phyloP scores from a whole-genome alignment of 2,113 vertebrate species.

The Hucho hucho region DNA sequence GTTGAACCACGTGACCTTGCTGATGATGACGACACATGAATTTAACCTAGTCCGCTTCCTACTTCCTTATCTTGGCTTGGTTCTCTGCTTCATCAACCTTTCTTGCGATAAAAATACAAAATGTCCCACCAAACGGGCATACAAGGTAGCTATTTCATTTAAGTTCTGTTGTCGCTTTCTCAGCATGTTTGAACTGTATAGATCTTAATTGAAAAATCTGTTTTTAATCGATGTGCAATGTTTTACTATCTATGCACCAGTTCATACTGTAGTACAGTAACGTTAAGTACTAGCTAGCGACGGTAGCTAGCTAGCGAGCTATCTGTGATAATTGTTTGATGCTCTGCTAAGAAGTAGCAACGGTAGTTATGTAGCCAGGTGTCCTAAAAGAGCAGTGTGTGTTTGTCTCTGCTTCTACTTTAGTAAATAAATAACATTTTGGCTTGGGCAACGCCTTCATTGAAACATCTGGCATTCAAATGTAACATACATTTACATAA shows the following conservation, averaged over 20 bases:
- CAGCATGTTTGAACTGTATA: background rate
- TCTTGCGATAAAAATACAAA: conserved; percentile 16
- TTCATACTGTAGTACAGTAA: too few species aligned
- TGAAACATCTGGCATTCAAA: conserved; percentile 33
- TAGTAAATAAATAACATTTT: too few species aligned
- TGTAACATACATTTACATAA: background rate
- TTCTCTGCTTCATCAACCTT: conserved; percentile 1
- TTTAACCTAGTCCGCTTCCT: conserved; percentile 33
- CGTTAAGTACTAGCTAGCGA: too few species aligned
- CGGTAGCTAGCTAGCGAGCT: conserved; percentile 1
- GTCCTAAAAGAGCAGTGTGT: too few species aligned
- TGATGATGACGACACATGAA: conserved; percentile 33
- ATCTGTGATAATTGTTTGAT: background rate
- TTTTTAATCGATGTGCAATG: background rate
- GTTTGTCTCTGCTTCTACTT: too few species aligned
- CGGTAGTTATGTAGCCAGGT: too few species aligned
- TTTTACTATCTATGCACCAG: too few species aligned
- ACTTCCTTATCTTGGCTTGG: conserved; percentile 36
- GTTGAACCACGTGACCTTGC: conserved; percentile 34
- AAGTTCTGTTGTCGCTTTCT: background rate
- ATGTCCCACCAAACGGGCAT: conserved; percentile 89
- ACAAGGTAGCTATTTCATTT: conserved; percentile 74
- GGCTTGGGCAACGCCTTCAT: conserved; percentile 67
- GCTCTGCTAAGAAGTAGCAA: too few species aligned
- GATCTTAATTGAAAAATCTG: background rate